Evolutionary conservation across 1,140 invertebrate species (phyloP).

Genomic region (Leptinotarsa lineolata): DNA sequence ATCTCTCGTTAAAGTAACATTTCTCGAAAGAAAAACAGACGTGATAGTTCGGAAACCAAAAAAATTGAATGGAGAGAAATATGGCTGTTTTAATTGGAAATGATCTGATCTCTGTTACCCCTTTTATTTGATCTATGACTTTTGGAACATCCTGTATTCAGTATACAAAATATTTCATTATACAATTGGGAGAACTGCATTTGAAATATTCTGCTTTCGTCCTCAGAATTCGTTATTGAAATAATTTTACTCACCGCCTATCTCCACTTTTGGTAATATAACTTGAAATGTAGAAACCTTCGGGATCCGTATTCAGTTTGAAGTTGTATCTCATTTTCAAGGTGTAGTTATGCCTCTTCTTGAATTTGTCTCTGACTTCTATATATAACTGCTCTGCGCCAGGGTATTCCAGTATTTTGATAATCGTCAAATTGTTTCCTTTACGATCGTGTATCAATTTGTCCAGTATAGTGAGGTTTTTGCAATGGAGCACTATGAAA

Average conservation of each 20-base stretch:
- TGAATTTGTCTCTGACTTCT: conserved; percentile 78
- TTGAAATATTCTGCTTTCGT: too few species aligned
- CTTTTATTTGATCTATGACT: too few species aligned
- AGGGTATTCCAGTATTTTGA: conserved; percentile 77
- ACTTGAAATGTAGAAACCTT: conserved; percentile 91
- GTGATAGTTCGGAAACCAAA: too few species aligned
- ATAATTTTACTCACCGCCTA: conserved; percentile 74
- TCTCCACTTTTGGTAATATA: conserved; percentile 76
- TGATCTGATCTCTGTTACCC: too few species aligned
- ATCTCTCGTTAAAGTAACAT: too few species aligned
- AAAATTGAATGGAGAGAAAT: too few species aligned
- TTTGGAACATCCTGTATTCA: too few species aligned
- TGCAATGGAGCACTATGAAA: conserved; percentile 88
- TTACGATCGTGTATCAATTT: conserved; percentile 75
- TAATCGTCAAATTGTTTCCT: conserved; percentile 72
- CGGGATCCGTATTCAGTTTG: conserved; percentile 75
- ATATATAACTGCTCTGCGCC: conserved; percentile 85
- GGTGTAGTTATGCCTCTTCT: conserved; percentile 79
- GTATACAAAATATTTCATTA: too few species aligned
- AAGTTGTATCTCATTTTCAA: conserved; percentile 84
- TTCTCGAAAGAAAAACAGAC: too few species aligned
- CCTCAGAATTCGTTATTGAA: too few species aligned
- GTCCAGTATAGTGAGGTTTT: conserved; percentile 86
- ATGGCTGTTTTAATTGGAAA: too few species aligned
- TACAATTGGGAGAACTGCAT: too few species aligned